Percentiles rank a stretch among this genome's conserved stretches.
Conservation (phyloP, 2,797 vertebrate species). For the Tragelaphus oryx region DNA sequence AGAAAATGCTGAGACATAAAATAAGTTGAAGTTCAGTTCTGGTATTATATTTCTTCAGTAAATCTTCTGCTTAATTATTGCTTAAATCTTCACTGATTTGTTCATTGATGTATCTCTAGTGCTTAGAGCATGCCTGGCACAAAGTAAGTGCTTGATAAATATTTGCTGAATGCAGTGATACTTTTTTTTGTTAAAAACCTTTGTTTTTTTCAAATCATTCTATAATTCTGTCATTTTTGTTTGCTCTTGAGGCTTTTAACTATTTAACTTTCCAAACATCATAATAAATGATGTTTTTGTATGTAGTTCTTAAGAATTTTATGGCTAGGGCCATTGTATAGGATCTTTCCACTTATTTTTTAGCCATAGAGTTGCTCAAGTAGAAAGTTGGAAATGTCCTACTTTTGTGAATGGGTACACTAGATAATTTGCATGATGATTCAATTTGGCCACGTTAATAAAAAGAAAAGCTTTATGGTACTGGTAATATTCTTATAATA, state of each 20-base stretch:
- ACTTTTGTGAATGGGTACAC: background rate
- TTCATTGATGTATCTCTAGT: background rate
- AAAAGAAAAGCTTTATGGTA: slow-evolving; percentile 6
- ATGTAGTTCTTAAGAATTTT: background rate
- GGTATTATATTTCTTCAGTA: background rate
- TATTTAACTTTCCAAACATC: background rate
- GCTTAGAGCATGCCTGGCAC: background rate
- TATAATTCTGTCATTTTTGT: background rate
- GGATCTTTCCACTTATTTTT: background rate
- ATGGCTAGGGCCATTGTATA: background rate
- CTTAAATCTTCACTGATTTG: slow-evolving; percentile 15
- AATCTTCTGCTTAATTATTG: background rate
- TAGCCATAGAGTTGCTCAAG: background rate
- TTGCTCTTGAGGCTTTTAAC: background rate
- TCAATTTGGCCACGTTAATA: background rate
- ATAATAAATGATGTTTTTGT: background rate
- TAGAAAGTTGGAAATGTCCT: background rate
- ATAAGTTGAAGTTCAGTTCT: slow-evolving; percentile 12
- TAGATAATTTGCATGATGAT: background rate
- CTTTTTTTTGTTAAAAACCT: slow-evolving; percentile 34
- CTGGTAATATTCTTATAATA: background rate
- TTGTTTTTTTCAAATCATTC: background rate
- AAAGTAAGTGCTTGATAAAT: slow-evolving; percentile 7
- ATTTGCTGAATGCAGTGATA: slow-evolving; percentile 30
- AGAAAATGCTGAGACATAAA: slow-evolving; percentile 40